phyloP scores from a whole-genome alignment of 2,113 vertebrate genomes.

The Marmota flaviventris region DNA sequence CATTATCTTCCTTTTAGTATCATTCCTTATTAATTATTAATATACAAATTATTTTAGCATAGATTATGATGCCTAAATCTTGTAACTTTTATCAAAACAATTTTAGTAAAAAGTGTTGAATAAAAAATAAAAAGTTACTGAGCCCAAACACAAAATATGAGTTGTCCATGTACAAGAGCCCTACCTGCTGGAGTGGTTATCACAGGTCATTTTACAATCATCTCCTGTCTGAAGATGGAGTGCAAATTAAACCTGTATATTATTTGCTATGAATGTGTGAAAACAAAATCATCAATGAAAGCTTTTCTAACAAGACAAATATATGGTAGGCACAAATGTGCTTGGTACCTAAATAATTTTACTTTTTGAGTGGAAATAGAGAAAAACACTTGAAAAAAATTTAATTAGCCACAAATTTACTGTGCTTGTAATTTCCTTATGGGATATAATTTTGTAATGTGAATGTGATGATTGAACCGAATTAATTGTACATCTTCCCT shows the following conservation, averaged over 20 bases:
- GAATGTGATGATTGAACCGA: neutral
- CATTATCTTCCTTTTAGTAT: neutral
- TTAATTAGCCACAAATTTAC: neutral
- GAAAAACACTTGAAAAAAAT: neutral
- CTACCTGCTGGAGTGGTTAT: neutral
- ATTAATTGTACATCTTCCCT: neutral
- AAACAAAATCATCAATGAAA: neutral
- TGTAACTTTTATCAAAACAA: neutral
- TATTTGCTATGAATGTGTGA: neutral
- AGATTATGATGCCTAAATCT: neutral
- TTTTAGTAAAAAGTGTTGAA: neutral
- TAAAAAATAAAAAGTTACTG: neutral
- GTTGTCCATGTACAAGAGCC: neutral
- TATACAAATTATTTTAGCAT: neutral
- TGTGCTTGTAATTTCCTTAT: neutral
- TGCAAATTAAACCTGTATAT: neutral
- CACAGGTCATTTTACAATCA: neutral
- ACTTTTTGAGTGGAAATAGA: neutral
- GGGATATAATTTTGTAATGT: neutral
- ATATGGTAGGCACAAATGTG: neutral
- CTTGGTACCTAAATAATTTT: slow-evolving; percentile 12
- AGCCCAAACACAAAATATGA: neutral
- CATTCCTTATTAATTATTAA: neutral
- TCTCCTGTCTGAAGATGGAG: neutral
- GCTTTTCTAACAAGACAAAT: neutral